Conservation (phyloP, 2,113 vertebrate genomes). For the Tachysurus vachellii region DNA sequence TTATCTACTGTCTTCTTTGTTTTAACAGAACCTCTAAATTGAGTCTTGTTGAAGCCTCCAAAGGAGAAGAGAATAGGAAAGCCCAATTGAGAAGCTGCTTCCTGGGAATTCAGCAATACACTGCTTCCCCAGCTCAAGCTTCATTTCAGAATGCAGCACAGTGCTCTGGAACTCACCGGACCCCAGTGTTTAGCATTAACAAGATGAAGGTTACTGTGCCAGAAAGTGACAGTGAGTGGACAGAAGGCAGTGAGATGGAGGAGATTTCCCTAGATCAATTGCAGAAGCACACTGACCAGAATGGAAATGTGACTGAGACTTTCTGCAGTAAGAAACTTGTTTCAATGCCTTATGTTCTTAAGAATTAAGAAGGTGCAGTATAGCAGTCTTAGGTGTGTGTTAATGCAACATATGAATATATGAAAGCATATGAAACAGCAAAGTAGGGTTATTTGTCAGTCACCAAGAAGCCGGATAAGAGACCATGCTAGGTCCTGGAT, state of each 20-base stretch:
- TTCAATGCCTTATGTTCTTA: background rate
- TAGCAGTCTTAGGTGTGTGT: too few species aligned
- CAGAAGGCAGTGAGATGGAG: constrained; percentile 71
- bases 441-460: too few species aligned
- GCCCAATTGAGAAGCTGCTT: constrained; percentile 46
- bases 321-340: constrained; percentile 55
- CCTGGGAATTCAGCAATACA: background rate
- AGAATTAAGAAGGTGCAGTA: background rate
- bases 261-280: constrained; percentile 63
- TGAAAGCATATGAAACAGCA: too few species aligned
- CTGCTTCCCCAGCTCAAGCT: constrained; percentile 30
- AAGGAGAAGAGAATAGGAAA: constrained; percentile 71
- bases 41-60: constrained; percentile 82
- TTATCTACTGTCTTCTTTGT: background rate
- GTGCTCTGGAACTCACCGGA: constrained; percentile 31
- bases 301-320: constrained; percentile 66
- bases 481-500: too few species aligned
- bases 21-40: constrained; percentile 80
- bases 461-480: too few species aligned
- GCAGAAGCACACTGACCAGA: constrained; percentile 63
- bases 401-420: too few species aligned
- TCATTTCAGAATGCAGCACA: constrained; percentile 34
- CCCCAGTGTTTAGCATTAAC: constrained; percentile 41
- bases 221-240: constrained; percentile 68
- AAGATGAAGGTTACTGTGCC: constrained; percentile 54